Evolutionary conservation across 2,113 vertebrate species (phyloP), one percentile per base, ranked within the genome.

Genomic region (Lepidothrix coronata): DNA sequence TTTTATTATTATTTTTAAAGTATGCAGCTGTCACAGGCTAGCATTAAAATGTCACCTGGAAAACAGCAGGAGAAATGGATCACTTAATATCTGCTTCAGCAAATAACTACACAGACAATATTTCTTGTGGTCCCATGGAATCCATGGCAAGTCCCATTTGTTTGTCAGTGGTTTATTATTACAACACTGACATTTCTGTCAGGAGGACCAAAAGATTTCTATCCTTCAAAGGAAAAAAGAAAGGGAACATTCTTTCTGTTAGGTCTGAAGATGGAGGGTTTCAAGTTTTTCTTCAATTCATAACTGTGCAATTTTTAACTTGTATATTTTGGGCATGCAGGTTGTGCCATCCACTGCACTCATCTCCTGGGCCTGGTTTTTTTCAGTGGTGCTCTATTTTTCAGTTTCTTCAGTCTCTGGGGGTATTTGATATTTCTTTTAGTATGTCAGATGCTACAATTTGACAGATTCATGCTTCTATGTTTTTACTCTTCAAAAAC

Each of bases 31-130:
- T 90, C 93, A 97, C 41, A 37, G 39, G 58, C 51, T 71, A 61
- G 84, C 90, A 93, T 91, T 74, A 96, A 93, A 94, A 94, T 83
- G 95, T 82, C 91, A 94, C 78, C 77, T 87, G 72, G 39, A 94
- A 94, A 95, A 72, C 57, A 74, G 89, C 81, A 87, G 78, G 22
- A 95, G 71, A 95, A 96, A 91, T 39, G 30, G 51, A 91, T 78
- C 28, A 43, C 66, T 91, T 79, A 58, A 44, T 82, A 81, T 51
- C 77, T 33, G 68, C 77, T 93, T 35, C 49, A 88, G 85, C 75
- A 88, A 88, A 78, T 57, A 65, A 66, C 63, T 74, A 46, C 2
- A 0, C 52, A 85, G 52, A 57, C 59, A 52, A 8, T 49, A 88
- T 33, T 46, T 73, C 66, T 78, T 41, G 25, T 7, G 46, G 55